Evolutionary conservation across 1,140 invertebrate genomes (phyloP), one percentile per base, ranked within the genome.

Genomic region (Drosophila truncata): DNA sequence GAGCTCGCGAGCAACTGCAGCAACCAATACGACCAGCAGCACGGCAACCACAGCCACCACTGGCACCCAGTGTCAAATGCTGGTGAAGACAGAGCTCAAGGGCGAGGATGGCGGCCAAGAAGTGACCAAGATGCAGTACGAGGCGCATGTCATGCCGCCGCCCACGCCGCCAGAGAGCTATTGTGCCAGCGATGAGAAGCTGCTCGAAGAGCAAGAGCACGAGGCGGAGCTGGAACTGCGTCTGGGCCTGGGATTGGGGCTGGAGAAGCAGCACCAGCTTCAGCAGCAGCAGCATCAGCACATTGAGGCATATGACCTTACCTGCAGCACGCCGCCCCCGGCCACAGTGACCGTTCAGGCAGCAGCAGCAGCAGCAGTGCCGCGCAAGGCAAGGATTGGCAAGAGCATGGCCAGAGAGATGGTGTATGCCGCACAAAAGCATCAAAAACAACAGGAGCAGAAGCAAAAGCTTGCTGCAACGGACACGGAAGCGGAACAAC

Each of bases 381-480:
- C 92, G 31, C 85, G 95, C n/a, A 94, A 94, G 76, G 95, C 95
- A 4, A 93, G 95, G n/a, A 93, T 96, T 29, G 95, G 95, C 29
- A 96, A 96, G 93, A 94, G 93, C n/a, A 95, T 95, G 94, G 95
- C 95, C 25, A 92, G 95, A 27, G 94, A 95, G 66, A 92, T 92
- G 90, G 91, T 92, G 18, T 92, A 92, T 72, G 83, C 86, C 2
- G 80, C 74, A 41, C 78, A 82, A 33, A 70, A 85, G 41, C 69
- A 82, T 29, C 73, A 73, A 10, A 66, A 80, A 27, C 70, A 73
- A 10, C 63, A 64, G 39, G 46, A 47, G 27, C 54, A 59, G 7
- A 11, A 50, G n/a, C 27, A 64, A 27, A 18, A 57, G 13, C 47
- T 37, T 14, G 1, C 50, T 29, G 35, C 33, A 2, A 27, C 16